A percentile compares a stretch with the other conserved stretches of the same genome.
Conservation (phyloP, 35 echinoderm and acorn worm species). For the Hemicentrotus pulcherrimus region DNA sequence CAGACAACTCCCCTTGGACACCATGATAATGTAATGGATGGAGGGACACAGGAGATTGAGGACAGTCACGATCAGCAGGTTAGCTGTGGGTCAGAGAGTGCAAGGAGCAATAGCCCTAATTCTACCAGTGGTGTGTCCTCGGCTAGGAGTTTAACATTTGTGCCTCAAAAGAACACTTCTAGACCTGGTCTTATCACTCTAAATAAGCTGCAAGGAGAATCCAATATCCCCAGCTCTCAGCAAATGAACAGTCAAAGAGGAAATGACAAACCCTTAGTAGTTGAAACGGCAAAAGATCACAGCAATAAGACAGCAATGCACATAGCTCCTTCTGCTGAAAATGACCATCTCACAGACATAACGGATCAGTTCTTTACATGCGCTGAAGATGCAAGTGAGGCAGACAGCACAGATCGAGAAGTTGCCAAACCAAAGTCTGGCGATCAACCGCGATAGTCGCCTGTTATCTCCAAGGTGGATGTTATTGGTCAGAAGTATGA, state of each 20-base stretch:
- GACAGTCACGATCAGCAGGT: not conserved
- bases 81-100: constrained; percentile 26
- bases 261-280: not conserved
- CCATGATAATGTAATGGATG: not conserved
- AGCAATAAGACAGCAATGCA: not conserved
- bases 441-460: not conserved
- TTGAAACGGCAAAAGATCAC: not conserved
- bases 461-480: not conserved
- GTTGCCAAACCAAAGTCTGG: not conserved
- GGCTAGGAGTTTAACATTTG: constrained; percentile 24
- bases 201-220: not conserved
- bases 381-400: constrained; percentile 39
- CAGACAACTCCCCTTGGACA: not conserved
- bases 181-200: not conserved
- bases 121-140: constrained; percentile 44
- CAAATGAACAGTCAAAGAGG: not conserved
- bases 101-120: constrained; percentile 30
- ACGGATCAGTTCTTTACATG: constrained; percentile 30
- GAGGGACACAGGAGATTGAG: not conserved
- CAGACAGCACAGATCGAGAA: not conserved
- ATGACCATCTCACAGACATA: not conserved
- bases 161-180: not conserved
- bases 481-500: not conserved
- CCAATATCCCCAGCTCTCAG: not conserved
- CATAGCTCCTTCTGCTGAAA: not conserved